A percentile compares a stretch with the other conserved stretches of the same genome.
phyloP scores from a whole-genome alignment of 53 echinoderm and acorn worm species.

The Paelopatides confundens region DNA sequence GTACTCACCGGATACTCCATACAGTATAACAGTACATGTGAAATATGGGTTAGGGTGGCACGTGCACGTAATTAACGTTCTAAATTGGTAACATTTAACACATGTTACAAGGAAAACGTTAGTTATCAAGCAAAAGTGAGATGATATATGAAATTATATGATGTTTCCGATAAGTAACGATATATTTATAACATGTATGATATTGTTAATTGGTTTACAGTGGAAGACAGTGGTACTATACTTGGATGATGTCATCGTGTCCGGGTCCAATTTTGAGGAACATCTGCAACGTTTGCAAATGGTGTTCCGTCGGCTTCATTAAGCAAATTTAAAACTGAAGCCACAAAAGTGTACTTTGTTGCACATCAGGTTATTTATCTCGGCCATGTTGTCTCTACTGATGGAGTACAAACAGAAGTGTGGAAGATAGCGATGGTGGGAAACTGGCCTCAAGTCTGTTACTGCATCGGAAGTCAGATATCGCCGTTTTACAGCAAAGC shows the following conservation, averaged over 20 bases:
- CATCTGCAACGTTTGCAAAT: background rate
- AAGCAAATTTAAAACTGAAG: slow-evolving; percentile 56
- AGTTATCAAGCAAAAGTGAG: too few species aligned
- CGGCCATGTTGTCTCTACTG: slow-evolving; percentile 42
- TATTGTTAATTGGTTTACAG: slow-evolving; percentile 78
- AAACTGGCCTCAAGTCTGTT: slow-evolving; percentile 54
- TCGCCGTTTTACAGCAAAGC: too few species aligned
- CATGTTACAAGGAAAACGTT: too few species aligned
- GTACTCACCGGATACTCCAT: too few species aligned
- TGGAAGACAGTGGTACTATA: slow-evolving; percentile 75
- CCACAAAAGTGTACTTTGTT: slow-evolving; percentile 53
- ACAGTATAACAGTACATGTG: too few species aligned
- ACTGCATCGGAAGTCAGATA: slow-evolving; percentile 53
- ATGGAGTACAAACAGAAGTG: slow-evolving; percentile 32
- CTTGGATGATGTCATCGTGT: slow-evolving; percentile 74
- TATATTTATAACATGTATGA: too few species aligned
- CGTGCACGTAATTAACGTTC: too few species aligned
- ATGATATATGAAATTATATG: too few species aligned
- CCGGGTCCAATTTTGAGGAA: slow-evolving; percentile 48
- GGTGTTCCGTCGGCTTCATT: slow-evolving; percentile 37
- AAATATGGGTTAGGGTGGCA: too few species aligned
- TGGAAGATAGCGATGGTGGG: background rate
- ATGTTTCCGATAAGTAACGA: too few species aligned
- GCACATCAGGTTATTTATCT: slow-evolving; percentile 46
- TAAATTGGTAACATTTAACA: too few species aligned